A percentile compares a stretch with the other conserved stretches of the same genome.
Conservation (phyloP, 2,888 invertebrate species). For the Trilocha varians region DNA sequence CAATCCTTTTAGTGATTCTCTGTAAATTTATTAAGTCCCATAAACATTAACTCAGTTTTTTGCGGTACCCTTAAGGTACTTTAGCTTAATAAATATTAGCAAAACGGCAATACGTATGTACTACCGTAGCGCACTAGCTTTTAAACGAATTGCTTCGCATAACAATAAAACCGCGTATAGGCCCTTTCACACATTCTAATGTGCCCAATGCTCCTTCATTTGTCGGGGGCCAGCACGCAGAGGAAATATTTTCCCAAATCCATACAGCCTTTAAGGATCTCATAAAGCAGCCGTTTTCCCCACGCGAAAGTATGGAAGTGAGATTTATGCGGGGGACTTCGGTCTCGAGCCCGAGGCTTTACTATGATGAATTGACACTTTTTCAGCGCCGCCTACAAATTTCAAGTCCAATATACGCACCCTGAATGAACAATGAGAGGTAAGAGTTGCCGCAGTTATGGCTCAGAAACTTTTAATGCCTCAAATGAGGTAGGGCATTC, state of each 20-base stretch:
- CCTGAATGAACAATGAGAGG: constrained; percentile 67
- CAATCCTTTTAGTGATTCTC: constrained; percentile 12
- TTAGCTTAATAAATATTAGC: constrained; percentile 61
- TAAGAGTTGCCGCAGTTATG: constrained; percentile 55
- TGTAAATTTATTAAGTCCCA: constrained; percentile 24
- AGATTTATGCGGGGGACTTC: constrained; percentile 71
- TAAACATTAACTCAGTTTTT: constrained; percentile 41
- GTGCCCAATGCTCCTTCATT: constrained; percentile 69
- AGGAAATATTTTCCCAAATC: constrained; percentile 74
- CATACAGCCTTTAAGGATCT: constrained; percentile 73
- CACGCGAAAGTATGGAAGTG: constrained; percentile 72
- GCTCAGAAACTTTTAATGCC: constrained; percentile 67
- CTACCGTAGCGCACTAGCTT: constrained; percentile 63
- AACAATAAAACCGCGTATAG: constrained; percentile 69
- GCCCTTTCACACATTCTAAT: constrained; percentile 71
- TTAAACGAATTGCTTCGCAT: constrained; percentile 71
- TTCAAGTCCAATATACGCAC: constrained; percentile 68
- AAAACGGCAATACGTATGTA: constrained; percentile 64
- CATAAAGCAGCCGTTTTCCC: constrained; percentile 73
- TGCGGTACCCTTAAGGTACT: constrained; percentile 38
- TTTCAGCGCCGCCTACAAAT: constrained; percentile 68
- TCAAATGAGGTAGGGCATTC: constrained; percentile 60
- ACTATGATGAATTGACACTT: constrained; percentile 73
- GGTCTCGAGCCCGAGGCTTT: constrained; percentile 66
- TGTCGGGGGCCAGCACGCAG: constrained; percentile 67